These are phyloP conservation scores for Meliscaeva auricollis DNA, from an alignment of 2,888 invertebrate genomes.

Conservation along the genomic window DNA sequence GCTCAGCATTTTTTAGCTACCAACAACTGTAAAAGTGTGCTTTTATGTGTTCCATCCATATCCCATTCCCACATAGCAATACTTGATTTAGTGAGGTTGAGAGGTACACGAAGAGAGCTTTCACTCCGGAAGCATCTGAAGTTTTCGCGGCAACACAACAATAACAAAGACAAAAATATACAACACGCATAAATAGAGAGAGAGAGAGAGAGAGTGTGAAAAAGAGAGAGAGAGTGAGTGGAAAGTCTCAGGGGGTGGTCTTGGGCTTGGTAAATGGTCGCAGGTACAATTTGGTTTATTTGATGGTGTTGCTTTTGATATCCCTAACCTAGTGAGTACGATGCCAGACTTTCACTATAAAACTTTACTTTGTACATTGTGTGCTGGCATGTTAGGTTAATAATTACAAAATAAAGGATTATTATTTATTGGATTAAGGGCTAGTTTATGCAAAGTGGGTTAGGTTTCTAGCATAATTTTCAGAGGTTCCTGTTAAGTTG, in stretches of 20 bases:
- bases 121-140: conserved; percentile 62
- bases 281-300: conserved; percentile 55
- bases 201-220: conserved; percentile 1
- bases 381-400: not conserved
- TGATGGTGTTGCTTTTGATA: conserved; percentile 42
- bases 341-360: conserved; percentile 28
- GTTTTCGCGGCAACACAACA: conserved; percentile 49
- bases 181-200: conserved; percentile 39
- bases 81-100: conserved; percentile 43
- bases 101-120: conserved; percentile 47
- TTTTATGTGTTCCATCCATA: conserved; percentile 37
- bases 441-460: too few species aligned
- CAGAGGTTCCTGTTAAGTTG: too few species aligned
- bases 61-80: not conserved
- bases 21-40: conserved; percentile 21
- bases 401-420: not conserved
- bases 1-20: conserved; percentile 13
- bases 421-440: too few species aligned
- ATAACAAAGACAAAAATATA: conserved; percentile 1
- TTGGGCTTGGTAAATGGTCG: not conserved
- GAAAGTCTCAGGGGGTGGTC: conserved; percentile 40
- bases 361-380: conserved; percentile 35
- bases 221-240: not conserved
- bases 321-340: not conserved
- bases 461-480: too few species aligned